A percentile compares a stretch with the other conserved stretches of the same genome.
These are phyloP conservation scores for Hypselothyrea guttata DNA, from an alignment of 2,888 invertebrate genomes.

Conservation along the genomic window DNA sequence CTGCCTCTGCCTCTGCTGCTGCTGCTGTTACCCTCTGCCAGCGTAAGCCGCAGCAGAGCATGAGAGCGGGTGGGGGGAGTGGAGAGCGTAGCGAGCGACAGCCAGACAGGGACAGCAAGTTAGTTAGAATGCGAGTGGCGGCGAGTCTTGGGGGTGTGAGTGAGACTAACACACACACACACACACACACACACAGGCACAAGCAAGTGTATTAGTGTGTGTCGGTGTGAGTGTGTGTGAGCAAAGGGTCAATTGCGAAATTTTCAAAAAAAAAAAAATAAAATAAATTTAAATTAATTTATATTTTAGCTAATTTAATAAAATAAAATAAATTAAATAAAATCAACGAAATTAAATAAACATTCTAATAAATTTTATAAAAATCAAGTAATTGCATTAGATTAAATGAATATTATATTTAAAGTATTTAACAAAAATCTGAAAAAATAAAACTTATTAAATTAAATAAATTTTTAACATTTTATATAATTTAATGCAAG, in stretches of 20 bases:
- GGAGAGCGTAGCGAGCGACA: conserved; percentile 11
- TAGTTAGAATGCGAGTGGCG: conserved; percentile 30
- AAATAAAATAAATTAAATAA: too few species aligned
- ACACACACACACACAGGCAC: conserved; percentile 58
- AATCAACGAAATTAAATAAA: too few species aligned
- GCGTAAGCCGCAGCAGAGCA: conserved; percentile 34
- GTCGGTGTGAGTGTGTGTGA: background rate
- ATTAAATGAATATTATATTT: too few species aligned
- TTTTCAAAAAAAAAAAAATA: conserved; percentile 49
- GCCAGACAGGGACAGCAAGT: conserved; percentile 15
- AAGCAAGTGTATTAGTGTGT: conserved; percentile 14
- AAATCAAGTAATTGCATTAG: too few species aligned
- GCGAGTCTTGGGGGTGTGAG: conserved; percentile 24
- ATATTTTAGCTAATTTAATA: too few species aligned
- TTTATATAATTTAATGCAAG: too few species aligned
- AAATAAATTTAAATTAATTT: too few species aligned
- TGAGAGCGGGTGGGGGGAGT: too few species aligned
- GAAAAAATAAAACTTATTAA: too few species aligned
- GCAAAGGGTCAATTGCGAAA: conserved; percentile 44
- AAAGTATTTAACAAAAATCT: too few species aligned
- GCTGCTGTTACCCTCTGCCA: conserved; percentile 17
- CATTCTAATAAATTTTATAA: too few species aligned
- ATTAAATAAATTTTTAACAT: too few species aligned
- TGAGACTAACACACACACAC: conserved; percentile 45
- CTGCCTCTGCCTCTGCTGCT: conserved; percentile 12